These are phyloP conservation scores for Diphyllodes magnificus DNA, from an alignment of 2,113 vertebrate genomes.

Conservation along the genomic window DNA sequence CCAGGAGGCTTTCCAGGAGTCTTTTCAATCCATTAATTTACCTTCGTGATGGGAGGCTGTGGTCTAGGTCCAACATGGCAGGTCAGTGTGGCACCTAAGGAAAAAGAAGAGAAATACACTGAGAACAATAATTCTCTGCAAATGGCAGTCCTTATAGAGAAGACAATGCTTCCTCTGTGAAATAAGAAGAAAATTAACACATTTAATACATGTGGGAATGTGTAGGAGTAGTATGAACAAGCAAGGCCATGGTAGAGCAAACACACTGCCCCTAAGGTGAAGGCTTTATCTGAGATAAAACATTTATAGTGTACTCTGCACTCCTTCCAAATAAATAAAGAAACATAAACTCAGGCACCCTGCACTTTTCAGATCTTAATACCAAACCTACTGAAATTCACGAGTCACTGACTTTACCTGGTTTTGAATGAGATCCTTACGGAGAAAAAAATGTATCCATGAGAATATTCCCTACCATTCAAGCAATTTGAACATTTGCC, in stretches of 20 bases:
- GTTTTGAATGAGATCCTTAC: neutral
- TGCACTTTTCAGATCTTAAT: neutral
- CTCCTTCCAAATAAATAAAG: neutral
- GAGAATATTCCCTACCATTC: neutral
- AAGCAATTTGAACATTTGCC: neutral
- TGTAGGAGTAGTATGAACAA: neutral
- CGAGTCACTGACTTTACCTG: neutral
- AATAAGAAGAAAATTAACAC: neutral
- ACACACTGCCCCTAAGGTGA: neutral
- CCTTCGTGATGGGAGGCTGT: neutral
- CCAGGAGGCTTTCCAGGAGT: neutral
- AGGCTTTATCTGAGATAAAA: neutral
- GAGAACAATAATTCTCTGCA: neutral
- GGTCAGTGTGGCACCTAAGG: neutral
- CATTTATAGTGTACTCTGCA: neutral
- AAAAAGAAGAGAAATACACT: neutral
- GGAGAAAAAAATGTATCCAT: neutral
- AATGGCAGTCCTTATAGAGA: neutral
- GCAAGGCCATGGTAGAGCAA: neutral
- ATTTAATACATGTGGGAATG: neutral
- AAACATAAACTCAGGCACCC: neutral
- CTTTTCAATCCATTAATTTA: neutral
- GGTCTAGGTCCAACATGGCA: neutral
- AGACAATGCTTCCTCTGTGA: neutral
- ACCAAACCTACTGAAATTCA: neutral